phyloP scores from a whole-genome alignment of 2,113 vertebrate genomes.

The Zonotrichia leucophrys region DNA sequence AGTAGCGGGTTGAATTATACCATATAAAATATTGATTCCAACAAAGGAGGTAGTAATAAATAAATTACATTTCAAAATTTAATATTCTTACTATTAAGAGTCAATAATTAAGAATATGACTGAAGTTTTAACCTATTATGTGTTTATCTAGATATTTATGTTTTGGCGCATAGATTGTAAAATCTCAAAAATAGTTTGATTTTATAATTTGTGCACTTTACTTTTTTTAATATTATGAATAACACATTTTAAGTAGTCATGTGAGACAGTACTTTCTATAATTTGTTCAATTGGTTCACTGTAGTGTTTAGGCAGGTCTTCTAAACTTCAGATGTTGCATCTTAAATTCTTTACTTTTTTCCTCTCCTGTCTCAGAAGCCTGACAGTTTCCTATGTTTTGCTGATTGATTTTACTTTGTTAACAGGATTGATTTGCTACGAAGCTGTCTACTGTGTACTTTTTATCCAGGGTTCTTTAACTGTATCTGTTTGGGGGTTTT shows the following conservation, averaged over 20 bases:
- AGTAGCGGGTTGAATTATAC: background rate
- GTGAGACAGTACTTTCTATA: background rate
- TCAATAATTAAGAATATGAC: background rate
- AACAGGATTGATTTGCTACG: background rate
- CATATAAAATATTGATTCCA: background rate
- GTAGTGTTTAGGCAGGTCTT: background rate
- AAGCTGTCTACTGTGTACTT: background rate
- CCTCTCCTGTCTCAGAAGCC: background rate
- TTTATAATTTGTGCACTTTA: conserved; percentile 34
- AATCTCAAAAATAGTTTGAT: background rate
- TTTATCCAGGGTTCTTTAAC: background rate
- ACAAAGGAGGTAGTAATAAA: background rate
- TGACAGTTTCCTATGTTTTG: background rate
- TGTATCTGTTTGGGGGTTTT: background rate
- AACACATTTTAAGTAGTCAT: background rate
- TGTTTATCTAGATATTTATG: background rate
- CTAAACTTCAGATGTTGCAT: background rate
- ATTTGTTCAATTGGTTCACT: background rate
- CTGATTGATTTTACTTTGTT: background rate
- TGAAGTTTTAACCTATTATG: background rate
- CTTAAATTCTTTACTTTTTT: background rate
- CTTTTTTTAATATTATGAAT: background rate
- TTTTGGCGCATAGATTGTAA: conserved; percentile 11
- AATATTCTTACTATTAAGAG: background rate
- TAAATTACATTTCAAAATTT: background rate